Conservation (phyloP, 2,888 invertebrate species). For the Anthophora plumipes region DNA sequence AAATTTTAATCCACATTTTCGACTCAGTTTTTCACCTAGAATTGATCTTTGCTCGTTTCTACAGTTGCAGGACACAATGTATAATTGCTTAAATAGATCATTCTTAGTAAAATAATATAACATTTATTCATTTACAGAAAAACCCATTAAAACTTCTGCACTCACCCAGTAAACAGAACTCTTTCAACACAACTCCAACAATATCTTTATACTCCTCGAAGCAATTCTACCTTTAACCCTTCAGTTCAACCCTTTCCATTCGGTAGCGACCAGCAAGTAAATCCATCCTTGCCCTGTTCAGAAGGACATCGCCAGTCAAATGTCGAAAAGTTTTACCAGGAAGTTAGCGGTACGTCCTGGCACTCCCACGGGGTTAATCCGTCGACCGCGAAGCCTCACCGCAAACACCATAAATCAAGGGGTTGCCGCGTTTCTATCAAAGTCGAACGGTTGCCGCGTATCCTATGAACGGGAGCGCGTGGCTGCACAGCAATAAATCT, state of each 20-base stretch:
- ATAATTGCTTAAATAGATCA: no score
- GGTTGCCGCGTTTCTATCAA: slow-evolving; percentile 53
- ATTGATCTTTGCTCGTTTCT: no score
- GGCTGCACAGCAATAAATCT: slow-evolving; percentile 50
- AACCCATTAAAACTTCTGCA: no score
- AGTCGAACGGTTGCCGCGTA: slow-evolving; percentile 25
- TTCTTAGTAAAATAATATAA: no score
- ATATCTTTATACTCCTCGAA: neutral
- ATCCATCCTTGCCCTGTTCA: neutral
- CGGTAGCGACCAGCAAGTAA: neutral
- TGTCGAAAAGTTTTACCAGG: slow-evolving; percentile 48
- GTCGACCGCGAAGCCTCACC: slow-evolving; percentile 74
- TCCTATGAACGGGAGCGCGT: slow-evolving; percentile 24
- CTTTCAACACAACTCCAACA: neutral
- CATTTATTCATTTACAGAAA: no score
- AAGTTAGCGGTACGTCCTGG: slow-evolving; percentile 67
- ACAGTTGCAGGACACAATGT: no score
- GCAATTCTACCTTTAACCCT: neutral
- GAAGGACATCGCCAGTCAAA: neutral
- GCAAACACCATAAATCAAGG: slow-evolving; percentile 79
- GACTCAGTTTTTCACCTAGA: no score
- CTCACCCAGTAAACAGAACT: no score
- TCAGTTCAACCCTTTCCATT: neutral
- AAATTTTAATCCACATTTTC: no score
- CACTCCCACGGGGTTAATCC: slow-evolving; percentile 75